Conservation (phyloP, 23 tunicate species). For the Clavelina lepadiformis region DNA sequence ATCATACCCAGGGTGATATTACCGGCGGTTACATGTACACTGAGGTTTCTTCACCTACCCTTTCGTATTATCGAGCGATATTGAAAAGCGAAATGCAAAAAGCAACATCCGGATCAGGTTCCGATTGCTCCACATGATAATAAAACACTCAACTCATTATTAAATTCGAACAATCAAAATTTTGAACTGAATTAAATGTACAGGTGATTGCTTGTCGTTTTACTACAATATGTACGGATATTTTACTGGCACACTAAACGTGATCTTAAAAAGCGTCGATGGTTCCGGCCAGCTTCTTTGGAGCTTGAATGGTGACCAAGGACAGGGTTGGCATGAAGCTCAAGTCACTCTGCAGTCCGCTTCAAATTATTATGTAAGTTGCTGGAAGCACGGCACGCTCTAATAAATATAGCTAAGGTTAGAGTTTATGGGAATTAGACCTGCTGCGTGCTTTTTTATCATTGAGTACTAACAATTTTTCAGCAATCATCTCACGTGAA, state of each 20-base stretch:
- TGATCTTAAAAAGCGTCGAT: neutral
- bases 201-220: constrained; percentile 59
- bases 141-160: no score
- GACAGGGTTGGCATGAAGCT: constrained; percentile 46
- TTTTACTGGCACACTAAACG: constrained; percentile 32
- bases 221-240: constrained; percentile 71
- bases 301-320: constrained; percentile 45
- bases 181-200: neutral
- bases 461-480: neutral
- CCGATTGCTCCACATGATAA: constrained; percentile 6
- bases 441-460: no score
- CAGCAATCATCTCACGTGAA: neutral
- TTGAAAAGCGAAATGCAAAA: constrained; percentile 30
- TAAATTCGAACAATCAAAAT: no score
- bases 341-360: constrained; percentile 38
- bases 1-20: constrained; percentile 32
- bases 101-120: constrained; percentile 15
- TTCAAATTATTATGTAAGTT: constrained; percentile 24
- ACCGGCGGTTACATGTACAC: constrained; percentile 24
- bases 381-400: no score
- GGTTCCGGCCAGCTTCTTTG: constrained; percentile 7
- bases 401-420: no score
- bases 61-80: constrained; percentile 20
- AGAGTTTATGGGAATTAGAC: no score
- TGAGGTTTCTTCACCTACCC: constrained; percentile 12